Evolutionary conservation across 1,140 invertebrate genomes (phyloP).

Genomic region (Hyles euphorbiae): DNA sequence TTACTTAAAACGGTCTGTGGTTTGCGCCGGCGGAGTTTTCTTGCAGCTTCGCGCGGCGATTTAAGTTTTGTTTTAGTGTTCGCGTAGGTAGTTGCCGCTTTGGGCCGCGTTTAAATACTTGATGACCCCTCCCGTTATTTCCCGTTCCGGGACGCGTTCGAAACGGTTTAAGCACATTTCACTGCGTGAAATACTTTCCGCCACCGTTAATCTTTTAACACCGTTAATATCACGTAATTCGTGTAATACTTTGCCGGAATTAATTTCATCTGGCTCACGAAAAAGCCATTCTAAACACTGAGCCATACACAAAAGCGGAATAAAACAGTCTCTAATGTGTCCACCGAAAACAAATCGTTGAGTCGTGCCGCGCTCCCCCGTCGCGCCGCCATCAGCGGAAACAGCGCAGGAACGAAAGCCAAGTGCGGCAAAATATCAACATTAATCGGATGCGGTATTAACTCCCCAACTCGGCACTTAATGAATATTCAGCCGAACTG

Average conservation of each 20-base stretch:
- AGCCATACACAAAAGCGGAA: constrained; percentile 34
- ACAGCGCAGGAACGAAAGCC: constrained; percentile 16
- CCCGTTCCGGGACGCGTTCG: neutral
- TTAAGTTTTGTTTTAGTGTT: constrained; percentile 57
- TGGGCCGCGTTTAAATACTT: constrained; percentile 34
- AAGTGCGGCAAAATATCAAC: constrained; percentile 27
- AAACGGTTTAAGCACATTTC: neutral
- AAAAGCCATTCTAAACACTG: constrained; percentile 40
- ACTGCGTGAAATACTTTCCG: constrained; percentile 4
- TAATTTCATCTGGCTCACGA: constrained; percentile 42
- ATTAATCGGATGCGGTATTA: constrained; percentile 40
- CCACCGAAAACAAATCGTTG: constrained; percentile 37
- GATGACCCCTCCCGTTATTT: constrained; percentile 29
- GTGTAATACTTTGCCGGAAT: constrained; percentile 21
- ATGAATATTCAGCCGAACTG: constrained; percentile 59
- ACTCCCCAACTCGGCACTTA: constrained; percentile 32
- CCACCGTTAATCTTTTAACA: constrained; percentile 16
- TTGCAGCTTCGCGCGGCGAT: constrained; percentile 38
- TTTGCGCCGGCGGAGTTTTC: constrained; percentile 49
- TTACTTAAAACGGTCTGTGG: constrained; percentile 63
- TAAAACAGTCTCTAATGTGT: constrained; percentile 42
- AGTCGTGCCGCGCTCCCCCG: constrained; percentile 20
- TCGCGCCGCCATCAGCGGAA: constrained; percentile 1
- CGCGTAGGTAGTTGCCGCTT: constrained; percentile 25
- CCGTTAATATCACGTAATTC: constrained; percentile 11